Percentiles rank a stretch among this genome's conserved stretches.
phyloP scores from a whole-genome alignment of 2,113 vertebrate species.

The Numenius arquata region DNA sequence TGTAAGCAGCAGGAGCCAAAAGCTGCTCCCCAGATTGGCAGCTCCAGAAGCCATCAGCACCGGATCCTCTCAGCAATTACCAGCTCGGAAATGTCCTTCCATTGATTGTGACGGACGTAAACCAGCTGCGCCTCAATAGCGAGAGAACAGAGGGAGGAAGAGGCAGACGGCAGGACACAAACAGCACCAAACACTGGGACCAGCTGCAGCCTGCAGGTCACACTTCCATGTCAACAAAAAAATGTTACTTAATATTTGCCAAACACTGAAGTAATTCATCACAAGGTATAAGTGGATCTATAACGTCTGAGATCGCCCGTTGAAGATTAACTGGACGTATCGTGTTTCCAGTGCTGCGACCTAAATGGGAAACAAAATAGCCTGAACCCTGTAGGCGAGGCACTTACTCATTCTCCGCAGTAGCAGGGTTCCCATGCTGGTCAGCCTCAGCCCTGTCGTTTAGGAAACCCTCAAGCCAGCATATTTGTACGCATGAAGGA shows the following conservation, averaged over 20 bases:
- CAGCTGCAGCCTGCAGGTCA: slow-evolving; percentile 73
- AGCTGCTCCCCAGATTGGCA: slow-evolving; percentile 65
- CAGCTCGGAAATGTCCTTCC: slow-evolving; percentile 71
- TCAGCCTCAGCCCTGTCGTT: not conserved
- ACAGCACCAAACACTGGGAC: slow-evolving; percentile 54
- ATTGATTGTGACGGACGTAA: slow-evolving; percentile 67
- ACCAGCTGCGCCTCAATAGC: slow-evolving; percentile 69
- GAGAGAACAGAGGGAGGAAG: slow-evolving; percentile 39
- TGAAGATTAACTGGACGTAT: slow-evolving; percentile 72
- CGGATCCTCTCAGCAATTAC: slow-evolving; percentile 70
- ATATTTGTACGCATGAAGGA: slow-evolving; percentile 13
- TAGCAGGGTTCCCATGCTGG: slow-evolving; percentile 39
- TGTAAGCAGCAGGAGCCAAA: slow-evolving; percentile 60
- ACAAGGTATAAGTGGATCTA: slow-evolving; percentile 72
- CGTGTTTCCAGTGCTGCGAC: slow-evolving; percentile 42
- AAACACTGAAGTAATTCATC: slow-evolving; percentile 76
- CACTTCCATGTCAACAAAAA: slow-evolving; percentile 65
- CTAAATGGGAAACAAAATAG: slow-evolving; percentile 38
- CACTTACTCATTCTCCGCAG: slow-evolving; percentile 3
- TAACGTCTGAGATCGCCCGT: slow-evolving; percentile 64
- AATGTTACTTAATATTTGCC: slow-evolving; percentile 67
- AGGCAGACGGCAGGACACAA: slow-evolving; percentile 50
- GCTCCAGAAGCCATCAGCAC: slow-evolving; percentile 69
- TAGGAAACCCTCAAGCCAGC: slow-evolving; percentile 24
- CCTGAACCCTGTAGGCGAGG: slow-evolving; percentile 1